Conservation (phyloP, 2,888 invertebrate genomes). For the Blastobasis lacticolella region DNA sequence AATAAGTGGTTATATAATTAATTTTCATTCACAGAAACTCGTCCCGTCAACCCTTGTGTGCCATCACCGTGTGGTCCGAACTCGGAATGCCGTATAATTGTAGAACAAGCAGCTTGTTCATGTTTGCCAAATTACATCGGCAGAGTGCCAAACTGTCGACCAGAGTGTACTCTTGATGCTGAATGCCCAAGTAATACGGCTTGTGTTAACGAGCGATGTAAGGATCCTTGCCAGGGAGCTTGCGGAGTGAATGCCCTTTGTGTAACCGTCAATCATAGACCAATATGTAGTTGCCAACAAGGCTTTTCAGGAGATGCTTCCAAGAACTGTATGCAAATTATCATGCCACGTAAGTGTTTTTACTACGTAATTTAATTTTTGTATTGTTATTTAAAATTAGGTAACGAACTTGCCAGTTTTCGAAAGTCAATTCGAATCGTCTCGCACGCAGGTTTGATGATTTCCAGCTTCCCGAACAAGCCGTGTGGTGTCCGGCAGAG, state of each 20-base stretch:
- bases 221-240: slow-evolving; percentile 85
- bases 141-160: slow-evolving; percentile 88
- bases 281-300: slow-evolving; percentile 86
- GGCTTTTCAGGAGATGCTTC: slow-evolving; percentile 88
- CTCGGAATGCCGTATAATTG: slow-evolving; percentile 86
- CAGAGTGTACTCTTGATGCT: slow-evolving; percentile 85
- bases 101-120: slow-evolving; percentile 89
- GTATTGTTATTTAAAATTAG: neutral
- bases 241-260: slow-evolving; percentile 89
- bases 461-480: too few relatives aligned
- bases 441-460: too few relatives aligned
- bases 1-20: neutral
- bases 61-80: slow-evolving; percentile 90
- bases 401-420: too few relatives aligned
- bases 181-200: slow-evolving; percentile 89
- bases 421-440: too few relatives aligned
- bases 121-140: slow-evolving; percentile 87
- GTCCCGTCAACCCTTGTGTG: slow-evolving; percentile 77
- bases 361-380: neutral
- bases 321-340: slow-evolving; percentile 76
- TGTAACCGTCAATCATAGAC: slow-evolving; percentile 87
- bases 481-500: too few relatives aligned
- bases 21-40: slow-evolving; percentile 19
- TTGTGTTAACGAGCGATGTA: slow-evolving; percentile 86
- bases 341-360: slow-evolving; percentile 50